phyloP scores from a whole-genome alignment of 2,888 invertebrate genomes.

The Laspeyria flexula region DNA sequence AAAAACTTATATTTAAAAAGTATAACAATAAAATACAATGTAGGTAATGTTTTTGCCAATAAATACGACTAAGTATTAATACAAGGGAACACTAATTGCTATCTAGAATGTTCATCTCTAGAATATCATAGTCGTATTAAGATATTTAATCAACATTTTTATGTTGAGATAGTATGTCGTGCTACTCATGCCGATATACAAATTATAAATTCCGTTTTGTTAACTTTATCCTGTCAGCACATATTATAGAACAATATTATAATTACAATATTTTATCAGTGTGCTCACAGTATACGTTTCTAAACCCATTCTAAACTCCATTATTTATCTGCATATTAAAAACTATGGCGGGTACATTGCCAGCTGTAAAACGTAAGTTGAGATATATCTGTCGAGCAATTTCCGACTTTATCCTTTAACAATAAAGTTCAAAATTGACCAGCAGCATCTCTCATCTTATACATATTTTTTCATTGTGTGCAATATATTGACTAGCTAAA shows the following conservation, averaged over 20 bases:
- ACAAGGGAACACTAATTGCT: conserved; percentile 52
- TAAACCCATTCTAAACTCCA: neutral
- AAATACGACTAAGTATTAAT: conserved; percentile 60
- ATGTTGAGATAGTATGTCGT: conserved; percentile 40
- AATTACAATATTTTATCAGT: too few species aligned
- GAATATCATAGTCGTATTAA: conserved; percentile 39
- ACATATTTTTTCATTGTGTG: too few species aligned
- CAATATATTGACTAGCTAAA: too few species aligned
- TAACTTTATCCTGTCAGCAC: too few species aligned
- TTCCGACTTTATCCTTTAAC: too few species aligned
- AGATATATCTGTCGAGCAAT: too few species aligned
- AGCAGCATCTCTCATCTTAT: too few species aligned
- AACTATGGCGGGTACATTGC: neutral
- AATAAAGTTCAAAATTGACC: too few species aligned
- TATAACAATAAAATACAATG: conserved; percentile 51
- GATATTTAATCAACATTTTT: conserved; percentile 14
- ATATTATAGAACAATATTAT: too few species aligned
- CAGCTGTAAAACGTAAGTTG: neutral
- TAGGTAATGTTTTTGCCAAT: conserved; percentile 80
- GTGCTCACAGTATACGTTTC: neutral
- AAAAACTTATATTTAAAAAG: conserved; percentile 46
- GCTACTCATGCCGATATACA: neutral
- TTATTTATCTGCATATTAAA: neutral
- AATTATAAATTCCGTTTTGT: too few species aligned
- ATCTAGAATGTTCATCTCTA: conserved; percentile 64